Percentiles rank a stretch among this genome's conserved stretches.
phyloP scores from a whole-genome alignment of 2,113 vertebrate species.

The Mus musculus region GRCm39 chr4:32337501-32338000 shows the following conservation, averaged over 20 bases:
- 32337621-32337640: constrained; percentile 13
- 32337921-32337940: constrained; percentile 59
- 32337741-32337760: constrained; percentile 66
- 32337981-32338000: not conserved
- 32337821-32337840: constrained; percentile 80
- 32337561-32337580: constrained; percentile 3
- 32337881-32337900: constrained; percentile 68
- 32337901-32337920: constrained; percentile 62
- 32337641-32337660: constrained; percentile 18
- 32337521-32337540: not conserved
- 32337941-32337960: not conserved
- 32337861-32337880: constrained; percentile 79
- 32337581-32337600: constrained; percentile 11
- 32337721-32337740: constrained; percentile 58
- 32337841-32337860: constrained; percentile 75
- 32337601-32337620: constrained; percentile 1
- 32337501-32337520: not conserved
- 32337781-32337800: constrained; percentile 75
- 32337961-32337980: not conserved
- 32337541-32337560: constrained; percentile 13
- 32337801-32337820: constrained; percentile 75
- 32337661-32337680: not conserved
- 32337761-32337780: constrained; percentile 45
- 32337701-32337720: constrained; percentile 68
- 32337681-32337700: constrained; percentile 47